Conservation (phyloP, 2,113 vertebrate genomes). For the Cheirogaleus medius region DNA sequence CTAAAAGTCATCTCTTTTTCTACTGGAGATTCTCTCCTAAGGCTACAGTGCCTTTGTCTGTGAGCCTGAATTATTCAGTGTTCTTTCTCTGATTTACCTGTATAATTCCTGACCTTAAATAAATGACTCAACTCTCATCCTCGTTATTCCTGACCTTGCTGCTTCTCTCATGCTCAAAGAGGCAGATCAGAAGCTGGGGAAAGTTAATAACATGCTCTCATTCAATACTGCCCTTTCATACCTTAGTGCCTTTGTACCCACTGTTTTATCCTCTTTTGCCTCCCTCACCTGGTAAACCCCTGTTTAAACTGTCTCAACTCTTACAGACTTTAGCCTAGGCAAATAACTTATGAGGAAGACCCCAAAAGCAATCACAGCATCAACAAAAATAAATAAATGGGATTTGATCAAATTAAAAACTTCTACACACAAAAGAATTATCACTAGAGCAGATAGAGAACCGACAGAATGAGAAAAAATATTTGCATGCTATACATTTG, state of each 20-base stretch:
- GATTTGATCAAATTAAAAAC: too few species aligned
- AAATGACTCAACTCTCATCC: not conserved
- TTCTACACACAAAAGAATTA: too few species aligned
- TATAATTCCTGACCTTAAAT: not conserved
- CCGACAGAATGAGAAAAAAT: too few species aligned
- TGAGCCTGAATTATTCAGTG: not conserved
- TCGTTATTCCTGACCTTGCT: not conserved
- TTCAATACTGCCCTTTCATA: not conserved
- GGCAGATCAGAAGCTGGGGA: not conserved
- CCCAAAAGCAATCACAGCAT: too few species aligned
- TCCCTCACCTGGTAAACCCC: not conserved
- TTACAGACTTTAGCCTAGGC: too few species aligned
- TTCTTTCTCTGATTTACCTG: not conserved
- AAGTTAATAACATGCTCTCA: not conserved
- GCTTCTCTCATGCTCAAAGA: not conserved
- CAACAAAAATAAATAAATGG: too few species aligned
- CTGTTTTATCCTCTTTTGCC: not conserved
- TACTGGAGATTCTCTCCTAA: not conserved
- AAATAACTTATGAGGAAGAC: too few species aligned
- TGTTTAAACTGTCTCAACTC: not conserved
- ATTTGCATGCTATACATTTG: too few species aligned
- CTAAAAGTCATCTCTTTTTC: not conserved
- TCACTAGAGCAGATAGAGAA: too few species aligned
- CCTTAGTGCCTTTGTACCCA: not conserved
- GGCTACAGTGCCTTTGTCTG: not conserved